Percentiles rank a stretch among this genome's conserved stretches.
phyloP scores from a whole-genome alignment of 1,140 invertebrate species.

The Leptinotarsa defecta region DNA sequence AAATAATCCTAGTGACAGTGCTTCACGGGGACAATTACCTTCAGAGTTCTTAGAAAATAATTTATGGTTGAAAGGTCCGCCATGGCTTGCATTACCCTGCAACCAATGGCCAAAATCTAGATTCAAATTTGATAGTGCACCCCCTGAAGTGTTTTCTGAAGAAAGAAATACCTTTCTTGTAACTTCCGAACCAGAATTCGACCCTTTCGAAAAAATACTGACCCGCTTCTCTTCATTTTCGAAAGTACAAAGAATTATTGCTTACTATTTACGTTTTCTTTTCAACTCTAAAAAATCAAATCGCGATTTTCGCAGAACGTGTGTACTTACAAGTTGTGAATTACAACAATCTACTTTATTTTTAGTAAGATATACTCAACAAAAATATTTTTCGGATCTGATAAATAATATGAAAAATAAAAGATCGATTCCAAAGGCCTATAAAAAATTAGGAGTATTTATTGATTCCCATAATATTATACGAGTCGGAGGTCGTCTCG shows the following conservation, averaged over 20 bases:
- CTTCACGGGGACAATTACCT: neutral
- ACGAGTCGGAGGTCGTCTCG: neutral
- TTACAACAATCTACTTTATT: neutral
- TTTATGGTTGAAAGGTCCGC: neutral
- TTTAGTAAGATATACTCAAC: slow-evolving; percentile 7
- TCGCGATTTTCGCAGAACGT: neutral
- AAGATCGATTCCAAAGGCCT: neutral
- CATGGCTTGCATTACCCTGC: neutral
- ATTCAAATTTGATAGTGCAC: too few species aligned
- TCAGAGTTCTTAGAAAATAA: neutral
- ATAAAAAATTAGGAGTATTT: slow-evolving; percentile 5
- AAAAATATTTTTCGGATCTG: neutral
- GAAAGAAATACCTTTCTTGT: too few species aligned
- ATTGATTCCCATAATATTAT: slow-evolving; percentile 11
- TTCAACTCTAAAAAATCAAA: neutral
- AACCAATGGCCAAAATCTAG: too few species aligned
- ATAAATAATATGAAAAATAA: neutral
- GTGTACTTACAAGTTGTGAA: neutral
- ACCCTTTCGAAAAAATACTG: too few species aligned
- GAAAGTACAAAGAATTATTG: slow-evolving; percentile 6
- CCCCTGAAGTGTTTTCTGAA: too few species aligned
- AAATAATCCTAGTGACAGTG: neutral
- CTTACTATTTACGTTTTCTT: slow-evolving; percentile 13
- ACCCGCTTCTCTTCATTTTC: neutral
- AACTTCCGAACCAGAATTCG: too few species aligned